phyloP scores from a whole-genome alignment of 2,888 invertebrate species.

The Colostygia pectinataria region DNA sequence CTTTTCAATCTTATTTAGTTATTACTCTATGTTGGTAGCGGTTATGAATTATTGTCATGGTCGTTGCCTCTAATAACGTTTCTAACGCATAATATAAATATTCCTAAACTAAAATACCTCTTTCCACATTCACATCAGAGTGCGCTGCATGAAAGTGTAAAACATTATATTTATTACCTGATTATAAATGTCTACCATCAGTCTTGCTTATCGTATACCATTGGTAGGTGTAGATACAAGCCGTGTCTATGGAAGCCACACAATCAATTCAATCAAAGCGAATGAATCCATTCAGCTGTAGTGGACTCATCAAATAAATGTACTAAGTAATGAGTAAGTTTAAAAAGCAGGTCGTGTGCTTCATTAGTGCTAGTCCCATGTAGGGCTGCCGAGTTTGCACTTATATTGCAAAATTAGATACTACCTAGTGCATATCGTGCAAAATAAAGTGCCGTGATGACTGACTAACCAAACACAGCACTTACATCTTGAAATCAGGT shows the following conservation, averaged over 20 bases:
- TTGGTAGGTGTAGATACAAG: constrained; percentile 12
- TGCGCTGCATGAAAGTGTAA: constrained; percentile 33
- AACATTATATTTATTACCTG: not conserved
- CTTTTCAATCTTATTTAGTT: too few relatives aligned
- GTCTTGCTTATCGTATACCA: not conserved
- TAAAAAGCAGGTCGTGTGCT: constrained; percentile 20
- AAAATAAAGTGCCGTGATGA: too few relatives aligned
- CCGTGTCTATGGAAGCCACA: constrained; percentile 12
- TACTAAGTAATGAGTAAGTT: constrained; percentile 12
- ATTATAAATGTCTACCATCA: not conserved
- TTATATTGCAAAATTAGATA: not conserved
- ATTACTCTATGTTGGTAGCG: too few relatives aligned
- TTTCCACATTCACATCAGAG: constrained; percentile 30
- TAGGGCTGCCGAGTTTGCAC: constrained; percentile 16
- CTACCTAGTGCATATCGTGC: too few relatives aligned
- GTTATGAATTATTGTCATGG: too few relatives aligned
- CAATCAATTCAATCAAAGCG: constrained; percentile 20
- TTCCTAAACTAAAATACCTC: constrained; percentile 24
- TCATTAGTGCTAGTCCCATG: constrained; percentile 26
- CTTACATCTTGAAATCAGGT: too few relatives aligned
- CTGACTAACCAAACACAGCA: too few relatives aligned
- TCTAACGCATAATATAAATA: not conserved
- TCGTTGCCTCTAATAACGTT: not conserved
- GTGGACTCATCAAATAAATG: constrained; percentile 23
- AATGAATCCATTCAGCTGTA: constrained; percentile 21